These are phyloP conservation scores for Gambusia holbrooki DNA, from an alignment of 2,113 vertebrate species.

Conservation along the genomic window DNA sequence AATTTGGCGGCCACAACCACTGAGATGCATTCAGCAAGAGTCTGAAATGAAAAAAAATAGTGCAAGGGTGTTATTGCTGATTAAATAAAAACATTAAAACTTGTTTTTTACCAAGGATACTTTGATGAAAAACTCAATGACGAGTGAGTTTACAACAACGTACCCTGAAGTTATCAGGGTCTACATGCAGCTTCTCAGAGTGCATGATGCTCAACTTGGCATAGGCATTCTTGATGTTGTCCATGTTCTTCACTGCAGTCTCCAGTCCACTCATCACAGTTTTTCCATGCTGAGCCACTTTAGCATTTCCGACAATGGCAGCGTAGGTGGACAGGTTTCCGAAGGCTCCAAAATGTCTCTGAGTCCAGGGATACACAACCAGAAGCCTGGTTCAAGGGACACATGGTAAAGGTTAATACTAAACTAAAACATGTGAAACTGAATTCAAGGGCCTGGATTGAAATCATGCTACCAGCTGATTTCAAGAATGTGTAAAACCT, in stretches of 20 bases:
- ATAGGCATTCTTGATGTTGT: slow-evolving; percentile 75
- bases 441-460: neutral
- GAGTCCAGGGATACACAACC: slow-evolving; percentile 77
- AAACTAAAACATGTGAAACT: neutral
- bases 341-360: slow-evolving; percentile 86
- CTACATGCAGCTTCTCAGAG: slow-evolving; percentile 86
- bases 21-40: slow-evolving; percentile 11
- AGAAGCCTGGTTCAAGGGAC: slow-evolving; percentile 70
- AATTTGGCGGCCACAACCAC: slow-evolving; percentile 66
- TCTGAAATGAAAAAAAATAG: neutral
- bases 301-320: slow-evolving; percentile 70
- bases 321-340: slow-evolving; percentile 78
- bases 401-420: neutral
- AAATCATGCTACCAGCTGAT: neutral
- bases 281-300: slow-evolving; percentile 75
- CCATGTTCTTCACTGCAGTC: slow-evolving; percentile 77
- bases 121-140: neutral
- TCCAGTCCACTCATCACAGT: slow-evolving; percentile 79
- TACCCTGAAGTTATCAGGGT: slow-evolving; percentile 89
- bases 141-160: neutral
- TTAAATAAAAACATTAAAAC: neutral
- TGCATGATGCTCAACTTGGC: slow-evolving; percentile 82
- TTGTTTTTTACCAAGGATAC: neutral
- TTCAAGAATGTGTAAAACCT: neutral
- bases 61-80: neutral